Evolutionary conservation across 2,888 invertebrate species (phyloP), one percentile per base, ranked within the genome.

Genomic region (Monochamus alternatus): DNA sequence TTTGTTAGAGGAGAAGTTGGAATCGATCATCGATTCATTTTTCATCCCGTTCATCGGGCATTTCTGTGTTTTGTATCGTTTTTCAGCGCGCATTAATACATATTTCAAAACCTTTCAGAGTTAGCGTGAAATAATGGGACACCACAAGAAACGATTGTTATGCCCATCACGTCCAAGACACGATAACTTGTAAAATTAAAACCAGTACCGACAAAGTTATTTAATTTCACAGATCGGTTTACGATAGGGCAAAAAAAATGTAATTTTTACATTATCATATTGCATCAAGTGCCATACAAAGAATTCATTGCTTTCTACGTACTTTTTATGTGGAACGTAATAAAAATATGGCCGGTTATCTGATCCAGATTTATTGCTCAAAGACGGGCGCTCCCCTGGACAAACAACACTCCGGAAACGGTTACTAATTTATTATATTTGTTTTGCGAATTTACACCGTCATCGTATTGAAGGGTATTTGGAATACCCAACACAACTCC

Each of bases 31-130:
- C n/a, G 5, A 55, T 55, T 55, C 55, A 55, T 55, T 55, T 55
- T 55, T 55, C 55, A 55, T 55, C 38, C 38, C 38, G 38, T 38
- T 38, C 38, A 5, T 55, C 55, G 3, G 22, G 55, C 22, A 14
- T 14, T 55, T n/a, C 55, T 55, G 55, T n/a, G 14, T n/a, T 55
- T 51, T 55, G 55, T 55, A n/a, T 55, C 55, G 55, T 55, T 55
- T 55, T 55, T 55, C 55, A 55, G n/a, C 55, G n/a, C n/a, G 55
- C 55, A 55, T 55, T 55, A 55, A 55, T 55, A 55, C n/a, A 55
- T n/a, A 55, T 55, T 55, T 55, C 55, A 55, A 55, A 55, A 10
- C 55, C 55, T 55, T n/a, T 55, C 55, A 22, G 55, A 14, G n/a
- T 55, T 55, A 4, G 22, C 55, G 55, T 55, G 14, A 55, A 55